Percentiles rank a stretch among this genome's conserved stretches.
phyloP scores from a whole-genome alignment of 2,797 vertebrate genomes.

The Xenentodon cancila region DNA sequence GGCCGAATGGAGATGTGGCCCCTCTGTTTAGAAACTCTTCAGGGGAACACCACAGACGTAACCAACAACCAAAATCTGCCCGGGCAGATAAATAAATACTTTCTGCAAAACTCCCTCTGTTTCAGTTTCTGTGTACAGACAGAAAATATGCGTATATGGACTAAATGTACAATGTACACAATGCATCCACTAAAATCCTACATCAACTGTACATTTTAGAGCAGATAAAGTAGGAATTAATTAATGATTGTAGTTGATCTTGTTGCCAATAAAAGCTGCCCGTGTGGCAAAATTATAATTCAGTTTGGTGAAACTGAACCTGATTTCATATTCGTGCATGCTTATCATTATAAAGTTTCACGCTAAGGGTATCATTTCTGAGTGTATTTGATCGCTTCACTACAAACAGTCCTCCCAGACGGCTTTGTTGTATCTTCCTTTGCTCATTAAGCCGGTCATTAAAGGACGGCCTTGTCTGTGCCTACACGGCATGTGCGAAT shows the following conservation, averaged over 20 bases:
- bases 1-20: slow-evolving; percentile 64
- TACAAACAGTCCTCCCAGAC: slow-evolving; percentile 72
- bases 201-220: slow-evolving; percentile 27
- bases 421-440: slow-evolving; percentile 74
- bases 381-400: slow-evolving; percentile 71
- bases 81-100: slow-evolving; percentile 22
- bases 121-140: slow-evolving; percentile 1
- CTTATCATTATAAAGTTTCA: slow-evolving; percentile 64
- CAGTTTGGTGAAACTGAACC: slow-evolving; percentile 54
- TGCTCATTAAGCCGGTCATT: slow-evolving; percentile 76
- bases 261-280: slow-evolving; percentile 41
- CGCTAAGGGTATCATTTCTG: slow-evolving; percentile 59
- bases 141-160: slow-evolving; percentile 22
- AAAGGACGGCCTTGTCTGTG: slow-evolving; percentile 68
- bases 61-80: slow-evolving; percentile 12
- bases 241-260: slow-evolving; percentile 50
- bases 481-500: slow-evolving; percentile 54
- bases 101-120: not conserved
- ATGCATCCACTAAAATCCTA: slow-evolving; percentile 39
- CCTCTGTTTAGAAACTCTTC: slow-evolving; percentile 61
- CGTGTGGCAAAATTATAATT: slow-evolving; percentile 50
- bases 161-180: slow-evolving; percentile 35
- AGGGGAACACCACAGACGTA: slow-evolving; percentile 40
- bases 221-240: slow-evolving; percentile 52
- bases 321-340: slow-evolving; percentile 64